Base-by-base conservation (phyloP, 1,140 invertebrate species). In the Cherax destructor region DNA sequence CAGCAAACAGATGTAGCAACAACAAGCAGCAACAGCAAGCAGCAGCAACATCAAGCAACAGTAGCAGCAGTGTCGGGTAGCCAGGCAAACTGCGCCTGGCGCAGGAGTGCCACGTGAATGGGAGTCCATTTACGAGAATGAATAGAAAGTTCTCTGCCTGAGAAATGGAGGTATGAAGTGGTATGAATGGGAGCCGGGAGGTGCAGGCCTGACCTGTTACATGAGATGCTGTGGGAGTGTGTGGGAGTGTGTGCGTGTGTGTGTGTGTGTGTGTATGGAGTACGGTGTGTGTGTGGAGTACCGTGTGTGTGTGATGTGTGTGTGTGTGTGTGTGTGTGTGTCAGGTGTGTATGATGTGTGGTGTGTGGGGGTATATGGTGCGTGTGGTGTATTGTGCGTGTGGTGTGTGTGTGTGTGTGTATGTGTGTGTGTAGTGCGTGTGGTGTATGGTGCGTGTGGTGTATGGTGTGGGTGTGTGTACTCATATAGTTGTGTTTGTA, bases 141-240 rank as follows among this genome's bases (percentile, higher is more conserved):
- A 83, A 83, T 83, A 83, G 81, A 83, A 83, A 83, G 81, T 83
- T 83, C 81, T 65, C 41, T 69, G 81, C n/a, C 81, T 83, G 81
- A 83, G 81, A 83, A 83, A 83, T 83, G 81, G 81, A 83, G 81
- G 81, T 83, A 69, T 69, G 81, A 49, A 83, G 81, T 61, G 81
- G 47, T 83, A 65, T 65, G 81, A 49, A 65, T 74, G 69, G 30
- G 81, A 65, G 52, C 30, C 59, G 30, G 59, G 24, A 69, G 81
- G 59, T 41, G 10, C 61, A 65, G 4, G 30, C 24, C 69, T 74
- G 69, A 21, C 69, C 69, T 74, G 69, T 24, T 74, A 24, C 69
- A 74, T n/a, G n/a, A 74, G 61, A 65, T 18, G 21, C 13, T 65
- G 61, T 65, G 61, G 61, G 13, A 56, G 52, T 13, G 16, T 65